Conservation (phyloP, 2,113 vertebrate genomes). For the Heterochromis multidens region DNA sequence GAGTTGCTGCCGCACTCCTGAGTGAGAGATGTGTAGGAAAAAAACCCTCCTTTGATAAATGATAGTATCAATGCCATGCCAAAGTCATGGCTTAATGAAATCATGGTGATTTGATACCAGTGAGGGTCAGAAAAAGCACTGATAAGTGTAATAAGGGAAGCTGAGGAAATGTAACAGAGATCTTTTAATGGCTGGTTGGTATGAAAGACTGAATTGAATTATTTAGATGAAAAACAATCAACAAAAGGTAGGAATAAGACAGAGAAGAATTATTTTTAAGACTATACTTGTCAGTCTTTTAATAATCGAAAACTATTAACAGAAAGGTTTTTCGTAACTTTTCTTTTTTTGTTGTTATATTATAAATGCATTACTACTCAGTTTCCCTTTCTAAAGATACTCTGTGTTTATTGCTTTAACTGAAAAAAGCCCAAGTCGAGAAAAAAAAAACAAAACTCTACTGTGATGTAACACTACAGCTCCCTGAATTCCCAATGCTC, state of each 20-base stretch:
- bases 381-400: neutral
- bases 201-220: neutral
- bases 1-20: too few species aligned
- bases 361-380: neutral
- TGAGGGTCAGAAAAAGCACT: neutral
- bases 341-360: neutral
- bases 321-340: neutral
- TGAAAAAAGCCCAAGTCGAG: neutral
- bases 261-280: neutral
- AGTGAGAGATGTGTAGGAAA: neutral
- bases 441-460: neutral
- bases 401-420: neutral
- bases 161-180: too few species aligned
- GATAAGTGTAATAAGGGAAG: slow-evolving; percentile 4
- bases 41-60: neutral
- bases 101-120: neutral
- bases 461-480: neutral
- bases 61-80: slow-evolving; percentile 30
- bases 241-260: neutral
- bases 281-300: neutral
- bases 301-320: neutral
- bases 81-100: slow-evolving; percentile 45
- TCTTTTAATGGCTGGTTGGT: neutral
- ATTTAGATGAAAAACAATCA: neutral
- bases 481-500: neutral